Evolutionary conservation across 1,140 invertebrate species (phyloP).

Genomic region (Scaptomyza graminum): DNA sequence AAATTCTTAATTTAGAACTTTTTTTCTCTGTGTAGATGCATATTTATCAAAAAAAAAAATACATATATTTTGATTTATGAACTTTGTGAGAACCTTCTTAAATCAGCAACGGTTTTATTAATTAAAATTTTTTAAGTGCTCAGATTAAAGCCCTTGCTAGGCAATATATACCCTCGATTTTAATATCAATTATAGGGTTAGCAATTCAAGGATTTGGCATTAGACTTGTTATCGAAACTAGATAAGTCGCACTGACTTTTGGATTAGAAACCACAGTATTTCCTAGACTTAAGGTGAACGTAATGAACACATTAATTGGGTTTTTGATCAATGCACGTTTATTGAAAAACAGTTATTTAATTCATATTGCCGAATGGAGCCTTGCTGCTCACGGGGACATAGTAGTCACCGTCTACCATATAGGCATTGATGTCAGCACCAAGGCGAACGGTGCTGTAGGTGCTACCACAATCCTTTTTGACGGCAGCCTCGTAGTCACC

Average conservation of each 20-base stretch:
- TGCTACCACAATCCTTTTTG: conserved; percentile 39
- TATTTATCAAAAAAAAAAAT: conserved; percentile 26
- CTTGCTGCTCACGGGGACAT: conserved; percentile 49
- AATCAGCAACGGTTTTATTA: too few relatives aligned
- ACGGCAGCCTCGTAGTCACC: conserved; percentile 29
- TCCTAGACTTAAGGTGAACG: neutral
- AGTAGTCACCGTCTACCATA: conserved; percentile 35
- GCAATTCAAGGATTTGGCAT: conserved; percentile 24
- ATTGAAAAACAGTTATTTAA: conserved; percentile 24
- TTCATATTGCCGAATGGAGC: conserved; percentile 25
- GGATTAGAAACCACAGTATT: neutral
- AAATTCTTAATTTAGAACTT: too few relatives aligned
- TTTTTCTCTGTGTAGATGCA: too few relatives aligned
- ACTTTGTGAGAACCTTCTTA: too few relatives aligned
- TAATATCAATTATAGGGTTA: neutral
- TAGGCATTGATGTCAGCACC: conserved; percentile 38
- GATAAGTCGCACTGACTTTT: neutral
- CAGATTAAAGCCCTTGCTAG: too few relatives aligned
- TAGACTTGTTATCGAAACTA: conserved; percentile 3
- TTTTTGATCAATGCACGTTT: conserved; percentile 20
- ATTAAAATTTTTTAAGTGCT: too few relatives aligned
- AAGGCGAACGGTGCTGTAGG: conserved; percentile 52
- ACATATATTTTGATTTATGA: conserved; percentile 13
- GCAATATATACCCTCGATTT: neutral
- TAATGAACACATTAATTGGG: neutral